phyloP scores from a whole-genome alignment of 2,797 vertebrate species.

The Protosalanx chinensis region DNA sequence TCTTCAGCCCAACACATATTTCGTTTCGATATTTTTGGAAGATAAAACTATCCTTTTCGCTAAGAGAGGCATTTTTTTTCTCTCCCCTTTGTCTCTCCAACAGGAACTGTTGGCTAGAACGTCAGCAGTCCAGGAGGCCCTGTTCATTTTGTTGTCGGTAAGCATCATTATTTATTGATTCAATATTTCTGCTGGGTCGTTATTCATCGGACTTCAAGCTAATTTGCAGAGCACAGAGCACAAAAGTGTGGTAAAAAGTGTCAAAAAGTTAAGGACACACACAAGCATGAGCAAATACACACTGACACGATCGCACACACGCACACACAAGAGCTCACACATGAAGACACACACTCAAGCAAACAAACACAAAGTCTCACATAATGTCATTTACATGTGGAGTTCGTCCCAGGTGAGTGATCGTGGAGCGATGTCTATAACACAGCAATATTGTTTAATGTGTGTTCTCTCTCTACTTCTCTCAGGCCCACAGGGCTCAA shows the following conservation, averaged over 20 bases:
- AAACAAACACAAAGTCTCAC: not conserved
- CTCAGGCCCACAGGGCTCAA: constrained; percentile 51
- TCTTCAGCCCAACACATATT: constrained; percentile 49
- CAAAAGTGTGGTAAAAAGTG: not conserved
- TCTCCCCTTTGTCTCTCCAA: not conserved
- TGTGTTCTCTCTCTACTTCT: constrained; percentile 61
- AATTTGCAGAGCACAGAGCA: not conserved
- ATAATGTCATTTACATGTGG: constrained; percentile 36
- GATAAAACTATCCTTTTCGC: constrained; percentile 44
- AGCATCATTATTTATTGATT: no score
- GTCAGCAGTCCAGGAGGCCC: not conserved
- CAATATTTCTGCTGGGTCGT: no score
- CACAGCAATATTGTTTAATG: constrained; percentile 65
- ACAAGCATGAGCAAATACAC: no score
- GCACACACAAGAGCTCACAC: no score
- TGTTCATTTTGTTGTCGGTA: no score
- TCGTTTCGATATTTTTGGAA: constrained; percentile 59
- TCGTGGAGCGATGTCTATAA: constrained; percentile 43
- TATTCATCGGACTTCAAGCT: no score
- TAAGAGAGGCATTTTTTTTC: not conserved
- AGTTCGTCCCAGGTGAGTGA: constrained; percentile 35
- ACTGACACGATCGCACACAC: no score
- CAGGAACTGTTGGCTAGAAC: not conserved
- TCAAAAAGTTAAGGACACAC: not conserved
- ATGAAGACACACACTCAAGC: not conserved